These are phyloP conservation scores for Fragariocoptes setiger DNA, from an alignment of 1,140 invertebrate species.

Conservation along the genomic window DNA sequence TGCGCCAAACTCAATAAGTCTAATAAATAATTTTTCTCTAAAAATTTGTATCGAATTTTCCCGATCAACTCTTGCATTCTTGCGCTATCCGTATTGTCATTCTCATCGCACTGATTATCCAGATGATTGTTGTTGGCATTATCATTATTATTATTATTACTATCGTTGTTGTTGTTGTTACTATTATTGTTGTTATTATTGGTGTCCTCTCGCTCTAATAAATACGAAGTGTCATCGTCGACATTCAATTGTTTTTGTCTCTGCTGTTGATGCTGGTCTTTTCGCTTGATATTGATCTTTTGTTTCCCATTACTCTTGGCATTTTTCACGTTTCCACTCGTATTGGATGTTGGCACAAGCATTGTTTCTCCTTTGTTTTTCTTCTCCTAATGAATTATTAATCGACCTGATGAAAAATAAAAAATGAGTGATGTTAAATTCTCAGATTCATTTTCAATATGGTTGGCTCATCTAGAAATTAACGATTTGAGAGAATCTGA, in stretches of 20 bases:
- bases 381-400: too few relatives aligned
- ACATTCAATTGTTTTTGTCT: neutral
- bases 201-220: neutral
- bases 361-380: too few relatives aligned
- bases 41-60: too few relatives aligned
- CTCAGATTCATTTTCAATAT: too few relatives aligned
- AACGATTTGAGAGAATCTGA: too few relatives aligned
- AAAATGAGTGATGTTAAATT: too few relatives aligned
- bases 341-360: too few relatives aligned
- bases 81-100: neutral
- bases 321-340: neutral
- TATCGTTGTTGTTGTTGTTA: neutral
- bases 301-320: neutral
- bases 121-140: neutral
- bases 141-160: neutral
- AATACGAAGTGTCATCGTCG: neutral
- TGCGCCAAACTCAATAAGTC: too few relatives aligned
- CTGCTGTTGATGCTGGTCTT: neutral
- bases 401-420: too few relatives aligned
- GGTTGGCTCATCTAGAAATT: too few relatives aligned
- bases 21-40: too few relatives aligned
- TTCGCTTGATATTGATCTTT: neutral
- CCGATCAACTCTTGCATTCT: neutral
- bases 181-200: neutral
- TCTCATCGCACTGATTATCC: neutral